phyloP scores from a whole-genome alignment of 1,140 invertebrate genomes.

The Agrypnia vestita region DNA sequence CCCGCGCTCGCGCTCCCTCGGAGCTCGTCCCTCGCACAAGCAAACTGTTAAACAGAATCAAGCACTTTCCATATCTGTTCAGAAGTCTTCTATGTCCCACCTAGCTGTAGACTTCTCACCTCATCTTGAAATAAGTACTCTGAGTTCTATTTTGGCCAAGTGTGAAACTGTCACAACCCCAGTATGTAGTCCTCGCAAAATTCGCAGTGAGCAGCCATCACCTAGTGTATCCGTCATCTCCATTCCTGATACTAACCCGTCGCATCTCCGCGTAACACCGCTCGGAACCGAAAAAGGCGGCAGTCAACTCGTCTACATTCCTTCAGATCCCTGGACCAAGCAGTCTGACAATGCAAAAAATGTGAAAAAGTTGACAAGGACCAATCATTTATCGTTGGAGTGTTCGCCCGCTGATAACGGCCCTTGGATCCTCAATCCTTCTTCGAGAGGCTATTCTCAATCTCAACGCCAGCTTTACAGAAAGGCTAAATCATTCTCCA shows the following conservation, averaged over 20 bases:
- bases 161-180: slow-evolving; percentile 46
- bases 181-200: slow-evolving; percentile 61
- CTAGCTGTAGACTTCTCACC: slow-evolving; percentile 54
- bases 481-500: slow-evolving; percentile 54
- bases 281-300: slow-evolving; percentile 62
- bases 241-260: slow-evolving; percentile 55
- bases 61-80: slow-evolving; percentile 26
- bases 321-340: slow-evolving; percentile 67
- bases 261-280: slow-evolving; percentile 54
- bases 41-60: slow-evolving; percentile 45
- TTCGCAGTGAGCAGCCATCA: slow-evolving; percentile 65
- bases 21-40: slow-evolving; percentile 54
- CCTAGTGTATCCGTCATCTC: slow-evolving; percentile 64
- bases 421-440: slow-evolving; percentile 55
- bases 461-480: slow-evolving; percentile 53
- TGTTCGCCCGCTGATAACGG: slow-evolving; percentile 51
- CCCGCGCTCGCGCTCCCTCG: slow-evolving; percentile 54
- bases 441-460: slow-evolving; percentile 51
- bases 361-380: slow-evolving; percentile 34
- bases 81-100: slow-evolving; percentile 42
- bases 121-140: slow-evolving; percentile 57
- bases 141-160: slow-evolving; percentile 56
- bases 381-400: slow-evolving; percentile 53
- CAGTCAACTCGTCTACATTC: slow-evolving; percentile 64
- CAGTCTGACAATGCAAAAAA: slow-evolving; percentile 59